Evolutionary conservation across 2,113 vertebrate genomes (phyloP).

Genomic region (Lampris incognitus): DNA sequence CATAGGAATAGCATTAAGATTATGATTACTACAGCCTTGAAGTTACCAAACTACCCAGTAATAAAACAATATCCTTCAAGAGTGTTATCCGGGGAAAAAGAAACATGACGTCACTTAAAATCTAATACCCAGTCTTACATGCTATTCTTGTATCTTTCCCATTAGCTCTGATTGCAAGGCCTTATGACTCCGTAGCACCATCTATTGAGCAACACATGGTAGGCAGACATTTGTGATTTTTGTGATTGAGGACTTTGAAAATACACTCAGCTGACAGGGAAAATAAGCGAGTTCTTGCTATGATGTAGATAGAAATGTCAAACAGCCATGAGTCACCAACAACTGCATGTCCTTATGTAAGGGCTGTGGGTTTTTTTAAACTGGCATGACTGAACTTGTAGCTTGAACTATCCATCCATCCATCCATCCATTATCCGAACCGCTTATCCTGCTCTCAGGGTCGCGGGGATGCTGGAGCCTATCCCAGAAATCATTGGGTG

Average conservation of each 20-base stretch:
- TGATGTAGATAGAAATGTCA: slow-evolving; percentile 44
- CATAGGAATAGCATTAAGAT: slow-evolving; percentile 52
- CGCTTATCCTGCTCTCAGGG: no score
- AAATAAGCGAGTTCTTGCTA: slow-evolving; percentile 20
- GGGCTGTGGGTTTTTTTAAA: slow-evolving; percentile 38
- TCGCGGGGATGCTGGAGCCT: no score
- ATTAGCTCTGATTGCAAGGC: slow-evolving; percentile 30
- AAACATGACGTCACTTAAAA: slow-evolving; percentile 50
- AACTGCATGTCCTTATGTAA: slow-evolving; percentile 59
- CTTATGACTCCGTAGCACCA: slow-evolving; percentile 67
- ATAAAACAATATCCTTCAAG: slow-evolving; percentile 46
- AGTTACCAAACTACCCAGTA: slow-evolving; percentile 60
- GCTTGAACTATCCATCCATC: no score
- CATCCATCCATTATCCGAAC: no score
- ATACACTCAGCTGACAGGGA: slow-evolving; percentile 13
- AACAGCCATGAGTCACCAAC: slow-evolving; percentile 60
- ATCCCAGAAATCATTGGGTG: no score
- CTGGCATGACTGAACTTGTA: slow-evolving; percentile 57
- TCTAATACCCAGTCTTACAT: slow-evolving; percentile 56
- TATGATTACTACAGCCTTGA: slow-evolving; percentile 55
- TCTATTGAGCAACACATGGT: slow-evolving; percentile 59
- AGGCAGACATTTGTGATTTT: background rate
- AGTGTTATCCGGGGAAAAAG: slow-evolving; percentile 45
- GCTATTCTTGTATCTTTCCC: slow-evolving; percentile 38
- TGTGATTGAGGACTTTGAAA: slow-evolving; percentile 4